Percentiles rank a stretch among this genome's conserved stretches.
Evolutionary conservation across 2,797 vertebrate species (phyloP).

Genomic region (Xenopus petersii): DNA sequence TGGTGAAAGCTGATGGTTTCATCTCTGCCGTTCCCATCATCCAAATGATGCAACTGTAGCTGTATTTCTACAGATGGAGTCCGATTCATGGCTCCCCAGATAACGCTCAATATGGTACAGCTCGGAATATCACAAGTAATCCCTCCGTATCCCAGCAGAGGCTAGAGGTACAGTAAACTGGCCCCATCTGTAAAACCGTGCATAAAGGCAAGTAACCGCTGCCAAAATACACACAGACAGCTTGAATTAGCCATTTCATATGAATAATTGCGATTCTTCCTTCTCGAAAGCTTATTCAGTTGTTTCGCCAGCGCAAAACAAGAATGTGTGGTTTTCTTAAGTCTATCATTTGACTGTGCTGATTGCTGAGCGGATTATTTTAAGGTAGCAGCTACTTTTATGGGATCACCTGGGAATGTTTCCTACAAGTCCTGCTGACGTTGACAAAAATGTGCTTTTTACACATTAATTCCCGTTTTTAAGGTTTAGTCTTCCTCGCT

Average conservation of each 20-base stretch:
- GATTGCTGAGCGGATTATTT: slow-evolving; percentile 30
- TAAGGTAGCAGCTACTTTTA: slow-evolving; percentile 18
- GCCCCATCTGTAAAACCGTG: slow-evolving; percentile 15
- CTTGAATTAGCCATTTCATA: slow-evolving; percentile 33
- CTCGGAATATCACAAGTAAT: background rate
- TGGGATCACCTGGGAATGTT: slow-evolving; percentile 1
- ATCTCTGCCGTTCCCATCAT: background rate
- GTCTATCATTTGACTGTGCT: slow-evolving; percentile 23
- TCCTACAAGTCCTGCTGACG: slow-evolving; percentile 13
- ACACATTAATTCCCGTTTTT: too few species aligned
- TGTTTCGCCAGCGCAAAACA: slow-evolving; percentile 20
- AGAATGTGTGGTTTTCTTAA: slow-evolving; percentile 38
- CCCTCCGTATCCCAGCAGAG: background rate
- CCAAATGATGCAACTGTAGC: background rate
- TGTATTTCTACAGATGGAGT: background rate
- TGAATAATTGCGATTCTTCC: slow-evolving; percentile 17
- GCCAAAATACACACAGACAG: slow-evolving; percentile 37
- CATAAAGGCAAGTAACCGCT: background rate
- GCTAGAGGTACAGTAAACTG: background rate
- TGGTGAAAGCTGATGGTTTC: background rate
- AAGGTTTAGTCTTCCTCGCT: too few species aligned
- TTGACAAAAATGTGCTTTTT: background rate
- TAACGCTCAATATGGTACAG: background rate
- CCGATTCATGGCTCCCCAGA: background rate
- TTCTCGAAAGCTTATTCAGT: slow-evolving; percentile 19